Percentiles rank a stretch among this genome's conserved stretches.
Conservation (phyloP, 37 sponge, comb jelly and placozoan genomes). For the Dysidea cf. avara region DNA sequence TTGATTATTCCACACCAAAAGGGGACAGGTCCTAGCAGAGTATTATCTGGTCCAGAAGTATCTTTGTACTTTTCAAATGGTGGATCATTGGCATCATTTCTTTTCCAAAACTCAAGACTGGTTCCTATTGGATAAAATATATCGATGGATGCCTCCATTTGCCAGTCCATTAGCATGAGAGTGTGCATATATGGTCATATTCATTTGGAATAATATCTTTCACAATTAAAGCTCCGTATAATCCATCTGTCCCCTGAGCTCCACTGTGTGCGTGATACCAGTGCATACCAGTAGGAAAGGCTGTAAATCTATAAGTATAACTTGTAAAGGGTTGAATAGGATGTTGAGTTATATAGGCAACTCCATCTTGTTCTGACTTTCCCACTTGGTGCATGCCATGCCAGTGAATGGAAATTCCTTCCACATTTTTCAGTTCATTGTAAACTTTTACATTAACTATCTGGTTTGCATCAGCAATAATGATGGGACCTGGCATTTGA, state of each 20-base stretch:
- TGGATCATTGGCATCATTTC: not conserved
- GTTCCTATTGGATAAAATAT: slow-evolving; percentile 27
- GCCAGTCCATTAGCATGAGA: slow-evolving; percentile 71
- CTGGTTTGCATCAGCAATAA: slow-evolving; percentile 45
- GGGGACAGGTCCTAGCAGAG: slow-evolving; percentile 59
- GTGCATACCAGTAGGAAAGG: slow-evolving; percentile 61
- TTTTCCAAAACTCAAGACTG: not conserved
- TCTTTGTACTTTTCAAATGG: slow-evolving; percentile 4
- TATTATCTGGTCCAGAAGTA: slow-evolving; percentile 31
- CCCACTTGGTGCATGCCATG: slow-evolving; percentile 78
- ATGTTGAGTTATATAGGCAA: slow-evolving; percentile 61
- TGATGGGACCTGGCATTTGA: slow-evolving; percentile 55
- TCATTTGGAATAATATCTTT: slow-evolving; percentile 22
- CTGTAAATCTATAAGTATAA: slow-evolving; percentile 65
- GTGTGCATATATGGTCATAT: slow-evolving; percentile 46
- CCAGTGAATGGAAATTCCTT: slow-evolving; percentile 77
- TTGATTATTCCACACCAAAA: slow-evolving; percentile 83
- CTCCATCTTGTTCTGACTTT: slow-evolving; percentile 83
- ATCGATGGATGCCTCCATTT: slow-evolving; percentile 38
- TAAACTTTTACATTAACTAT: slow-evolving; percentile 37
- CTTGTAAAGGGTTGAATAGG: slow-evolving; percentile 45
- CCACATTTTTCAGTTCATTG: slow-evolving; percentile 52
- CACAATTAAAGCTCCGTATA: slow-evolving; percentile 74
- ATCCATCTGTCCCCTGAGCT: slow-evolving; percentile 74
- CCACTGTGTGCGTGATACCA: slow-evolving; percentile 89